phyloP scores from a whole-genome alignment of 2,888 invertebrate species.

The Sinelater perroti region DNA sequence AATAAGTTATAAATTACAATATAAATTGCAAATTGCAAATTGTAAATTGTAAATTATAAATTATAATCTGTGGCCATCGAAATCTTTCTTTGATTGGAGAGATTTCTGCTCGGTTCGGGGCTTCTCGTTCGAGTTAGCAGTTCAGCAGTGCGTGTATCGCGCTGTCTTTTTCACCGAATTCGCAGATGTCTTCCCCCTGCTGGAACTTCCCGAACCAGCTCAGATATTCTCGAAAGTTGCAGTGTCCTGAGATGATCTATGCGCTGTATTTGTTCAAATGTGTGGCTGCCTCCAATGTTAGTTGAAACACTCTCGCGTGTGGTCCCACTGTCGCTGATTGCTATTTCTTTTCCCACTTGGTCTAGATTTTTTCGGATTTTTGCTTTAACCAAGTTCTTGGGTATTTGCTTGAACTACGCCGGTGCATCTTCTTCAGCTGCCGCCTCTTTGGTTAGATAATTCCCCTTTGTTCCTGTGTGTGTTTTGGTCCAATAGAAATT shows the following conservation, averaged over 20 bases:
- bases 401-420: too few species aligned
- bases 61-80: too few species aligned
- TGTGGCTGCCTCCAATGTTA: not conserved
- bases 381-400: too few species aligned
- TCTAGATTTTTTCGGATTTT: too few species aligned
- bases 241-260: not conserved
- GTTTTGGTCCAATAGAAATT: not conserved
- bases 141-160: not conserved
- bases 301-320: not conserved
- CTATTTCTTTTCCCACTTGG: too few species aligned
- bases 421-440: not conserved
- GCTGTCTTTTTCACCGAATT: not conserved
- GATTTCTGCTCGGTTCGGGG: not conserved
- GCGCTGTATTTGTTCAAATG: not conserved
- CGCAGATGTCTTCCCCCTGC: not conserved
- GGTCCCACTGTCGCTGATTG: too few species aligned
- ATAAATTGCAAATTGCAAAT: too few species aligned
- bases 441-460: not conserved
- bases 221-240: not conserved
- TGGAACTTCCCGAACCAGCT: not conserved
- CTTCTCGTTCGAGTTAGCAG: not conserved
- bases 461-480: not conserved
- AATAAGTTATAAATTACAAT: too few species aligned
- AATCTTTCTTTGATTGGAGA: too few species aligned
- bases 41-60: too few species aligned